Evolutionary conservation across 1,140 invertebrate species (phyloP).

Genomic region (Papilio machaon): DNA sequence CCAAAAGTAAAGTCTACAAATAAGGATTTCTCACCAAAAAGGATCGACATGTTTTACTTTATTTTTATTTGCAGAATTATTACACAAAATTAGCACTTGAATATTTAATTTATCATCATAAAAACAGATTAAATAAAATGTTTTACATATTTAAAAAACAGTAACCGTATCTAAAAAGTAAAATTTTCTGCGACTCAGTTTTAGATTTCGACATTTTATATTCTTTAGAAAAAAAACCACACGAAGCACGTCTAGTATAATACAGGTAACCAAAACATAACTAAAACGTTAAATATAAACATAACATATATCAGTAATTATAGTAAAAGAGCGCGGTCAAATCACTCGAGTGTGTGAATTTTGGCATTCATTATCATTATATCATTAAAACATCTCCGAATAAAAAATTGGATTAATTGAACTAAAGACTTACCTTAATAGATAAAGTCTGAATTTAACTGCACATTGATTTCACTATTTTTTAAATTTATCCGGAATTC

Average conservation of each 20-base stretch:
- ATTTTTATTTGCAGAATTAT: neutral
- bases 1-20: neutral
- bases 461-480: neutral
- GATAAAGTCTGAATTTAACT: neutral
- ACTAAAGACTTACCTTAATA: neutral
- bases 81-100: neutral
- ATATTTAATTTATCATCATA: neutral
- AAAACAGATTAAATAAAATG: neutral
- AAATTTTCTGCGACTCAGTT: no score
- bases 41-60: neutral
- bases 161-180: no score
- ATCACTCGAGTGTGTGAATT: no score
- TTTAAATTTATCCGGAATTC: neutral
- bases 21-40: conserved; percentile 1
- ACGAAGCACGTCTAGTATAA: no score
- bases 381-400: neutral
- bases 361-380: neutral
- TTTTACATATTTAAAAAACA: no score
- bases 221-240: no score
- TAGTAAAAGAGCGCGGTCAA: no score
- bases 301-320: no score
- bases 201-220: no score
- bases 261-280: no score
- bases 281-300: no score
- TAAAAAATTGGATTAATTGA: neutral